Evolutionary conservation across 2,888 invertebrate species (phyloP), one percentile per base, ranked within the genome.

Genomic region (Drosophila mimica): DNA sequence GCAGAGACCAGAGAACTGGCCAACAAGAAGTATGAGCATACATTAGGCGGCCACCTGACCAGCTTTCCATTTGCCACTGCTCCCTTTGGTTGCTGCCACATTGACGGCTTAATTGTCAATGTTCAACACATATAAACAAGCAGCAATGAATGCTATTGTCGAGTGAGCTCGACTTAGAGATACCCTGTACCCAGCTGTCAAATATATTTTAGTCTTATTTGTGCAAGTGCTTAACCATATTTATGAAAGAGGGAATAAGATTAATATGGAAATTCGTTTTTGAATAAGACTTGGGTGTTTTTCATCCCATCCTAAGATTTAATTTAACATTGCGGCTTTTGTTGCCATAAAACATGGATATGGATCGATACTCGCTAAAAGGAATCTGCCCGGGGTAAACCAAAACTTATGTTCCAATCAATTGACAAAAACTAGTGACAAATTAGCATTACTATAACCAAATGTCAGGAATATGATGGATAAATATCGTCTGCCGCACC

Each of bases 61-160:
- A 57, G 38, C 31, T 20, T 25, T 40, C n/a, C 40, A 57, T 40
- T 15, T 17, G 8, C 34, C 9, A 28, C 20, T 43, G 4, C n/a
- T 30, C 8, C 20, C 36, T 17, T 43, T 28, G 25, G 15, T 30
- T 34, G 30, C 48, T 25, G 33, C n/a, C 3, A 15, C 38, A 53
- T 58, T 20, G 58, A 28, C 31, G 34, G 58, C 57, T 46, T 69
- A 69, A 69, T 70, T 70, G 70, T 31, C 46, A 38, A 53, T 33
- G 57, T 38, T n/a, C 58, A 52, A 31, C 56, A 52, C n/a, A 76
- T 66, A 74, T 74, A 80, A 86, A 83, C 83, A 88, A 74, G 69
- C 54, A 56, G 15, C 25, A 25, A 15, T 7, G 8, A 8, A 15
- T 46, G 7, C 20, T 8, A 8, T 25, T 25, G 8, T 46, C 20